Evolutionary conservation across 2,888 invertebrate genomes (phyloP).

Genomic region (Tubiluchus corallicola): DNA sequence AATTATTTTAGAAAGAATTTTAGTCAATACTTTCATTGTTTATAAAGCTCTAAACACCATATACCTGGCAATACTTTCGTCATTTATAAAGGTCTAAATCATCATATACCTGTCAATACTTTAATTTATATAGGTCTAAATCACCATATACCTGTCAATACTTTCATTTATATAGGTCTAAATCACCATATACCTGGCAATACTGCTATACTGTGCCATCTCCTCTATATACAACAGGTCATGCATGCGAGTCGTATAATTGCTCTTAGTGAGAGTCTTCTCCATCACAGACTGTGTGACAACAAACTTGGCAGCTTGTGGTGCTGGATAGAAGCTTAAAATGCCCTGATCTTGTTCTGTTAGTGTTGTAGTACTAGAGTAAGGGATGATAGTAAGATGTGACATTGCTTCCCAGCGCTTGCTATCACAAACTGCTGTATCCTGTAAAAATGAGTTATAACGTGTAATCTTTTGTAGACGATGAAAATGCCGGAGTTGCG

Average conservation of each 20-base stretch:
- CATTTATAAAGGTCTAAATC: too few relatives aligned
- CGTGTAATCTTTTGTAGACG: too few relatives aligned
- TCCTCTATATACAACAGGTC: constrained; percentile 56
- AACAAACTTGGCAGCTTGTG: constrained; percentile 43
- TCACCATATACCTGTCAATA: too few relatives aligned
- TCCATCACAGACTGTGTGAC: constrained; percentile 42
- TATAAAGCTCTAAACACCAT: too few relatives aligned
- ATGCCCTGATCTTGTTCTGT: constrained; percentile 31
- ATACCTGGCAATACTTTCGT: too few relatives aligned
- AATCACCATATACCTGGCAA: constrained; percentile 35
- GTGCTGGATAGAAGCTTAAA: constrained; percentile 43
- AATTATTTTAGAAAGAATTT: too few relatives aligned
- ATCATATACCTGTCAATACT: too few relatives aligned
- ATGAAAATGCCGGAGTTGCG: too few relatives aligned
- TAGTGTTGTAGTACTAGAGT: constrained; percentile 25
- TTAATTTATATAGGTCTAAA: too few relatives aligned
- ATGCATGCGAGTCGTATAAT: constrained; percentile 53
- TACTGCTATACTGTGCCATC: constrained; percentile 48
- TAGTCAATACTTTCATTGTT: too few relatives aligned
- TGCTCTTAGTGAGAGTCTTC: constrained; percentile 38
- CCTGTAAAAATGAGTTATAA: too few relatives aligned
- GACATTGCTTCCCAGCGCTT: constrained; percentile 42
- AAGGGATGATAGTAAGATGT: constrained; percentile 35
- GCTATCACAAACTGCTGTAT: constrained; percentile 19
- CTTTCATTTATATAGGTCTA: too few relatives aligned